These are phyloP conservation scores for Rhynchophorus ferrugineus DNA, from an alignment of 1,140 invertebrate species.

Conservation along the genomic window DNA sequence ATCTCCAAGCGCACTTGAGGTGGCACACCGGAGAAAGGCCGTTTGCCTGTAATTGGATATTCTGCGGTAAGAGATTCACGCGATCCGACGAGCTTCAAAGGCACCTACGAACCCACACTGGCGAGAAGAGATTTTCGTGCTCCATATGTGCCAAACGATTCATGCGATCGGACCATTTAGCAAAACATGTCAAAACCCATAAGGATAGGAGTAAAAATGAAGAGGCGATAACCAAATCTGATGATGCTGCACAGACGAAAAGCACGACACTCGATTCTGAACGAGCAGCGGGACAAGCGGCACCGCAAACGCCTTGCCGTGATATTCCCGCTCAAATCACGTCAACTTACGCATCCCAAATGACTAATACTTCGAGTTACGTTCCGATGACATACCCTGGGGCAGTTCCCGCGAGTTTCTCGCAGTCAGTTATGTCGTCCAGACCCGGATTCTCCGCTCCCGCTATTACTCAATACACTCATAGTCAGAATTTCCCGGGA, in stretches of 20 bases:
- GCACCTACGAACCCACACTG: slow-evolving; percentile 73
- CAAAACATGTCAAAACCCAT: slow-evolving; percentile 78
- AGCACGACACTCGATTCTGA: no score
- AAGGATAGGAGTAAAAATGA: slow-evolving; percentile 43
- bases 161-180: slow-evolving; percentile 76
- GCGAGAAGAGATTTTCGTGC: slow-evolving; percentile 74
- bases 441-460: no score
- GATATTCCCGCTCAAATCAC: neutral
- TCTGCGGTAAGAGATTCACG: slow-evolving; percentile 81
- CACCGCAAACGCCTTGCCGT: neutral
- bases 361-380: neutral
- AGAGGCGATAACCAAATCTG: slow-evolving; percentile 1
- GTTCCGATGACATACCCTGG: no score
- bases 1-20: slow-evolving; percentile 78
- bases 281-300: neutral
- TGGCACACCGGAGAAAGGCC: slow-evolving; percentile 78
- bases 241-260: neutral
- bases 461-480: no score
- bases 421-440: no score
- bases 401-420: no score
- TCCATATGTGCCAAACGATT: slow-evolving; percentile 68
- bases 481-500: no score
- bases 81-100: slow-evolving; percentile 82
- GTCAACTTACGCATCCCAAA: neutral
- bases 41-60: slow-evolving; percentile 69